phyloP scores from a whole-genome alignment of 2,888 invertebrate species.

The Lasioglossum oenotherae region DNA sequence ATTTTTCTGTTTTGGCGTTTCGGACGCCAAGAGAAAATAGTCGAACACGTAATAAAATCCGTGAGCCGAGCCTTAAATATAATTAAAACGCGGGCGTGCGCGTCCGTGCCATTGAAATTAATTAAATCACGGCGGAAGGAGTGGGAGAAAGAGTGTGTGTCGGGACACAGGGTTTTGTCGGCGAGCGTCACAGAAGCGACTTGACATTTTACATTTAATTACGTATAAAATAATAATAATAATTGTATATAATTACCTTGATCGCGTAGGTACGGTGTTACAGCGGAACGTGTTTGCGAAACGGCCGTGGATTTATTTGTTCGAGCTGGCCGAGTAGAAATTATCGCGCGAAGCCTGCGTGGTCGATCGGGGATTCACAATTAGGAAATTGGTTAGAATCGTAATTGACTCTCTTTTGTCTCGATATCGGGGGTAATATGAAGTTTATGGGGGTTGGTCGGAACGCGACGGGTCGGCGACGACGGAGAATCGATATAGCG shows the following conservation, averaged over 20 bases:
- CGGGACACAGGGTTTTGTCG: not conserved
- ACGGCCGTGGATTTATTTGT: not conserved
- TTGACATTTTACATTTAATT: constrained; percentile 4
- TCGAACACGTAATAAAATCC: not conserved
- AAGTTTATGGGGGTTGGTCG: not conserved
- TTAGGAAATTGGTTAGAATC: not conserved
- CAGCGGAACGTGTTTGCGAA: not conserved
- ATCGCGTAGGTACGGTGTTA: not conserved
- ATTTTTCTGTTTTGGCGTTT: not conserved
- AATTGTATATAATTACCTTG: constrained; percentile 1
- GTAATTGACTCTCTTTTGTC: not conserved
- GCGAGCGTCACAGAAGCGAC: not conserved
- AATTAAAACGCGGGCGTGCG: not conserved
- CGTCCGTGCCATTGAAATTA: not conserved
- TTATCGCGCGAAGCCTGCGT: not conserved
- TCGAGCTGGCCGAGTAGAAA: not conserved
- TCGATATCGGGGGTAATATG: not conserved
- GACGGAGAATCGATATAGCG: constrained; percentile 1
- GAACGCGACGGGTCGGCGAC: not conserved
- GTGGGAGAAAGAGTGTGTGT: not conserved
- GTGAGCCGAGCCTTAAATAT: not conserved
- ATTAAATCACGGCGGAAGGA: not conserved
- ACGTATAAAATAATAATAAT: not conserved
- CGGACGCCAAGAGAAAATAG: not conserved
- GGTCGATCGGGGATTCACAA: not conserved